Conservation (phyloP, 2,888 invertebrate species). For the Spodoptera picta region DNA sequence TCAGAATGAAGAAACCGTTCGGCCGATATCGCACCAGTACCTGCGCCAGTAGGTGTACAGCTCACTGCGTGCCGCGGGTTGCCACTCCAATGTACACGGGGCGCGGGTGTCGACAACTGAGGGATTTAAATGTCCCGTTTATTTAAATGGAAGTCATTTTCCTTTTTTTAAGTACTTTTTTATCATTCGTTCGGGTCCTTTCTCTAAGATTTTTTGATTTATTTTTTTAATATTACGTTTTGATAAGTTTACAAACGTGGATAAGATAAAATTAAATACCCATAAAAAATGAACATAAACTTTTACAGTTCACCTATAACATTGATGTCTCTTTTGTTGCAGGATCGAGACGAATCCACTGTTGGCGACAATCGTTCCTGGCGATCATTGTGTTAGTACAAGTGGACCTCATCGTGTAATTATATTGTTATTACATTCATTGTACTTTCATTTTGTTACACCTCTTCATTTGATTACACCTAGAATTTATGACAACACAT, state of each 20-base stretch:
- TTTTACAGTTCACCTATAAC: no score
- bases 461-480: constrained; percentile 37
- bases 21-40: constrained; percentile 55
- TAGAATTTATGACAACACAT: constrained; percentile 36
- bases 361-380: constrained; percentile 79
- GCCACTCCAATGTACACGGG: constrained; percentile 17
- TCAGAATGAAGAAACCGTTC: constrained; percentile 52
- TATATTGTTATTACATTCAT: constrained; percentile 4
- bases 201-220: background rate
- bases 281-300: no score
- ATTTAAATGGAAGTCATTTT: constrained; percentile 23
- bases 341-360: constrained; percentile 76
- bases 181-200: constrained; percentile 20
- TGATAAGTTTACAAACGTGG: background rate
- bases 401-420: constrained; percentile 76
- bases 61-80: constrained; percentile 43
- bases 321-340: constrained; percentile 67
- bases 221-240: background rate
- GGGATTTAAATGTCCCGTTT: constrained; percentile 17
- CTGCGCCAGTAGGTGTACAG: constrained; percentile 36
- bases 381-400: constrained; percentile 78
- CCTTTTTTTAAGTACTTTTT: constrained; percentile 18
- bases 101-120: constrained; percentile 18
- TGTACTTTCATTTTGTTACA: constrained; percentile 17
- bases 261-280: background rate